Base-by-base conservation (phyloP, 2,797 vertebrate genomes). In the Phyllotis vaccarum region DNA sequence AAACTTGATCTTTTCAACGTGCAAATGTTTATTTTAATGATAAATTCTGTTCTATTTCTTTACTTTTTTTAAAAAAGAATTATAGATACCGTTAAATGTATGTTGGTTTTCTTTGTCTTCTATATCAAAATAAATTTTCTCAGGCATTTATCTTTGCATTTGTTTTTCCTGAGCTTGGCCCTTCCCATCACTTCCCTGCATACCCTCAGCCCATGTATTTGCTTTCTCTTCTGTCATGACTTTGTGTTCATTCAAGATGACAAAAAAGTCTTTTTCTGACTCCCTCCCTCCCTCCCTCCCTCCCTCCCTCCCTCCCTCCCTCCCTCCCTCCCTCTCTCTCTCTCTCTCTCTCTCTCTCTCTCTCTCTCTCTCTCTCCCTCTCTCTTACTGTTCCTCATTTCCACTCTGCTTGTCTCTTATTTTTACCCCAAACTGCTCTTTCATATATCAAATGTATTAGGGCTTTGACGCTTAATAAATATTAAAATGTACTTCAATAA, bases 391-490 rank as follows among this genome's bases (percentile, higher is more conserved):
- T 21, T 90, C 4, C n/a, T 95, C 52, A 88, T 92, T 91, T 95
- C 68, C 14, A 91, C 34, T 86, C 43, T 82, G 40, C n/a, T 91
- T 74, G 3, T 78, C 87, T 93, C 27, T 72, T 31, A 87, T 83
- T 91, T 95, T 24, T 91, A n/a, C 70, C 81, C 93, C 22, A 80
- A 74, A 97, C 43, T 79, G 31, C 9, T 85, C 24, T 86, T 46
- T 80, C 21, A 76, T 17, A 4, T 49, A 52, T 90, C 58, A 75
- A 89, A 89, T 46, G 22, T 58, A 60, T n/a, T 82, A 75, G 3
- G 34, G 68, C 86, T 80, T 60, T 91, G 40, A 72, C 58, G 74
- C 24, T 74, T 70, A 92, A 70, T 92, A 52, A 92, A 90, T 72
- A 21, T 16, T 76, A 21, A 91, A 10, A 66, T 72, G 52, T 37